Base-by-base conservation (phyloP, 2,113 vertebrate genomes). In the Gadus macrocephalus region DNA sequence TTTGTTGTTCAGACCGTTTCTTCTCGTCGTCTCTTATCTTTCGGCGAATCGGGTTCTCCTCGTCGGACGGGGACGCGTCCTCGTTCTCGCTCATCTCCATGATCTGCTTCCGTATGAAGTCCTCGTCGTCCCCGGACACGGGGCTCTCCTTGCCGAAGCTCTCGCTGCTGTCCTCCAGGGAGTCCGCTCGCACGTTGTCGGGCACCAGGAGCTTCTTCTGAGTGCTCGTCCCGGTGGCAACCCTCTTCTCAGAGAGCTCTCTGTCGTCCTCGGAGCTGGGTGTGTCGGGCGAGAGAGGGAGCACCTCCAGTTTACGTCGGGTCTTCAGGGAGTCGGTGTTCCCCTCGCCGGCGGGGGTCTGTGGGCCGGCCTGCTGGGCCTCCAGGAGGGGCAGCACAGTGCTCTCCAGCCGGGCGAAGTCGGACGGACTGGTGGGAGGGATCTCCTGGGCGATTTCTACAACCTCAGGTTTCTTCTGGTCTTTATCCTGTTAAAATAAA, bases 1-100 rank as follows among this genome's bases (percentile, higher is more conserved):
- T 96, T 49, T 83, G 62, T 93, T 92, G 89, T 69, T 93, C 91
- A 69, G 65, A 88, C 72, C 91, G 88, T 74, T 84, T 89, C 67
- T 87, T 91, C 64, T 90, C 87, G 9, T 90, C 88, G 76, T 94
- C 94, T 84, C 91, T 94, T 73, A 95, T 92, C 70, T 96, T 95
- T 68, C 56, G 73, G n/a, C 79, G 78, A 11, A 84, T 70, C 1
- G 83, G 17, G 31, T 95, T 95, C 66, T 97, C 95, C 58, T 97
- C 96, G 82, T 97, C 95, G 62, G 95, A 96, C 38, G 91, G 94
- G 1, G 95, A 98, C 56, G 93, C 95, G 62, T 97, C 95, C 85
- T 97, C 96, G 80, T 96, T 95, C n/a, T 95, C 96, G 78, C 95
- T 98, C 95, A 98, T 97, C 83, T 96, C 96, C 77, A 96, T 93